phyloP scores from a whole-genome alignment of 2,113 vertebrate genomes.

The Cebidichthys violaceus region DNA sequence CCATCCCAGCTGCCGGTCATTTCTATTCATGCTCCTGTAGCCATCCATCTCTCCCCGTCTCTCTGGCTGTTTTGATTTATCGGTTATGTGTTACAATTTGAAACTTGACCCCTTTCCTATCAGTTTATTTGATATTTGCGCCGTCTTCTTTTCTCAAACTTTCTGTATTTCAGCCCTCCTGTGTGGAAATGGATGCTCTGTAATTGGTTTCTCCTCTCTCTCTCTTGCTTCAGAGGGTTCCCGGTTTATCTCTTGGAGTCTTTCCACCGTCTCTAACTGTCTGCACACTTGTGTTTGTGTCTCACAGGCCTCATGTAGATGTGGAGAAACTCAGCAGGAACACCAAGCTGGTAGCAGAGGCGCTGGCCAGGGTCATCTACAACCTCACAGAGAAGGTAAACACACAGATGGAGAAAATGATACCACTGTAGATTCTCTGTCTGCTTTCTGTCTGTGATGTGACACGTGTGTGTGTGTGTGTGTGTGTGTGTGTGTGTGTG shows the following conservation, averaged over 20 bases:
- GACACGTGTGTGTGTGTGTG: not conserved
- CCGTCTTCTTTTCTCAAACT: not conserved
- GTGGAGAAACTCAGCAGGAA: slow-evolving; percentile 91
- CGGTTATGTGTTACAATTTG: not conserved
- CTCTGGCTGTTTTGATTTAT: not conserved
- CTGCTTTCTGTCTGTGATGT: not conserved
- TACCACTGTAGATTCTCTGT: too few relatives aligned
- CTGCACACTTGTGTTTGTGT: slow-evolving; percentile 28
- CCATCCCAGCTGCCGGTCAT: not conserved
- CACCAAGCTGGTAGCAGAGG: slow-evolving; percentile 93
- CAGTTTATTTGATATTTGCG: not conserved
- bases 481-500: too few relatives aligned
- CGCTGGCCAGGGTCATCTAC: slow-evolving; percentile 95
- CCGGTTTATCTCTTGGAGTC: not conserved
- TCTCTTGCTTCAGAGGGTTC: not conserved
- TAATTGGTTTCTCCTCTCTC: not conserved
- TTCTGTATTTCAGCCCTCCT: slow-evolving; percentile 6
- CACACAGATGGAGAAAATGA: not conserved
- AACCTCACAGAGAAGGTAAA: slow-evolving; percentile 96
- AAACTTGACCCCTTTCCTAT: not conserved
- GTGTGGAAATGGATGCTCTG: not conserved
- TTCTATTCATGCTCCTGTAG: not conserved
- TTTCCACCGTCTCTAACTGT: slow-evolving; percentile 15
- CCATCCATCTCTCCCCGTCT: not conserved
- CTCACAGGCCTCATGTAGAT: slow-evolving; percentile 90